Conservation (phyloP, 1,140 invertebrate genomes). For the Papilio polyxenes region DNA sequence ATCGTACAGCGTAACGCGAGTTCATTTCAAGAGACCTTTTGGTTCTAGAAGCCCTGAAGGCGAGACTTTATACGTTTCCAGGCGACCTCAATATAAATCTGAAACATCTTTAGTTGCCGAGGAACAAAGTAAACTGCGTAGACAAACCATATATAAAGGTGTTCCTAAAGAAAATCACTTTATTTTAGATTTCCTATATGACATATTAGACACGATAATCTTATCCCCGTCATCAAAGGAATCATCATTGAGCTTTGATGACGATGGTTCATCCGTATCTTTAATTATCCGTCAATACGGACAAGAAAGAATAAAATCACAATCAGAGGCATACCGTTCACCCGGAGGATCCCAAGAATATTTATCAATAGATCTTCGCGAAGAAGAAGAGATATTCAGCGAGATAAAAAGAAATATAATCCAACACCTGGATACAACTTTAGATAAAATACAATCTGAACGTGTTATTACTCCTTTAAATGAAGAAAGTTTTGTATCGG, state of each 20-base stretch:
- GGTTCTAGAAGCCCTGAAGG: conserved; percentile 32
- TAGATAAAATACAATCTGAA: conserved; percentile 20
- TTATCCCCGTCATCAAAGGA: conserved; percentile 29
- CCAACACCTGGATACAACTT: conserved; percentile 39
- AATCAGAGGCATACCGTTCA: not conserved
- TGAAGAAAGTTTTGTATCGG: conserved; percentile 34
- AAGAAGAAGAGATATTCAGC: conserved; percentile 45
- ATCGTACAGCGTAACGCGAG: conserved; percentile 8
- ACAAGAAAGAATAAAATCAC: conserved; percentile 48
- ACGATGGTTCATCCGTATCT: not conserved
- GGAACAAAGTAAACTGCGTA: conserved; percentile 51
- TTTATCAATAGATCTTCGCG: conserved; percentile 19
- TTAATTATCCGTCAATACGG: conserved; percentile 53
- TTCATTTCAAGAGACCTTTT: conserved; percentile 51
- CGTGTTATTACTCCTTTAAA: not conserved
- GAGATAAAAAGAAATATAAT: conserved; percentile 45
- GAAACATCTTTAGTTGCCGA: conserved; percentile 52
- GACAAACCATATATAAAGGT: conserved; percentile 32
- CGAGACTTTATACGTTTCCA: conserved; percentile 47
- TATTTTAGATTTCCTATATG: conserved; percentile 55
- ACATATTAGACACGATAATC: conserved; percentile 48
- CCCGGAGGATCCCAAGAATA: not conserved
- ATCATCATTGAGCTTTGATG: not conserved
- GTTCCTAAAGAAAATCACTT: conserved; percentile 52
- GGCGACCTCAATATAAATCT: conserved; percentile 40